These are phyloP conservation scores for Valencia hispanica DNA, from an alignment of 2,797 vertebrate species.

Conservation along the genomic window DNA sequence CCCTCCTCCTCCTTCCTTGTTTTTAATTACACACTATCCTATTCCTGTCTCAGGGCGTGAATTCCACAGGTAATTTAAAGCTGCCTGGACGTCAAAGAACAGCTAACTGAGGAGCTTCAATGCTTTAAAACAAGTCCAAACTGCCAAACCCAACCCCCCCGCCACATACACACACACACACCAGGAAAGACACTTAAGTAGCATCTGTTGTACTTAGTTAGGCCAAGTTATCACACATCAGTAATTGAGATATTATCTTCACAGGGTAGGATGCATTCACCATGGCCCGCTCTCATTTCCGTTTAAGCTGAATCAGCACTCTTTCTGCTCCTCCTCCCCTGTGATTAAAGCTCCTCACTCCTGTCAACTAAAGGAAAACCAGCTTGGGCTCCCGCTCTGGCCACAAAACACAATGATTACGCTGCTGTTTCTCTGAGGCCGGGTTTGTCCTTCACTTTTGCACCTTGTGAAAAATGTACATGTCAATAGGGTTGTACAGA, in stretches of 20 bases:
- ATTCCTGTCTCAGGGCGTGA: conserved; percentile 76
- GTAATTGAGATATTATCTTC: conserved; percentile 80
- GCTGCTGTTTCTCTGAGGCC: conserved; percentile 23
- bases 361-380: conserved; percentile 43
- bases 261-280: conserved; percentile 60
- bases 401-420: conserved; percentile 50
- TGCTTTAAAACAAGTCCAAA: conserved; percentile 52
- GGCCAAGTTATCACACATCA: conserved; percentile 66
- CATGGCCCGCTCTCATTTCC: conserved; percentile 52
- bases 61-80: conserved; percentile 70
- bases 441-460: conserved; percentile 22
- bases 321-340: conserved; percentile 20
- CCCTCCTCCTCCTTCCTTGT: conserved; percentile 37
- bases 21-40: conserved; percentile 84
- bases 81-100: conserved; percentile 48
- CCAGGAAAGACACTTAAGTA: conserved; percentile 24
- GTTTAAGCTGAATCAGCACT: conserved; percentile 66
- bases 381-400: conserved; percentile 32
- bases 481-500: conserved; percentile 27
- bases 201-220: conserved; percentile 42
- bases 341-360: conserved; percentile 52
- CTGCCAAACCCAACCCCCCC: conserved; percentile 35
- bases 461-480: conserved; percentile 26
- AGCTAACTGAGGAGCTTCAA: conserved; percentile 42
- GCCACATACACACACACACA: conserved; percentile 1